Evolutionary conservation across 2,797 vertebrate species (phyloP).

Genomic region (Scolopax bukidnonensis): DNA sequence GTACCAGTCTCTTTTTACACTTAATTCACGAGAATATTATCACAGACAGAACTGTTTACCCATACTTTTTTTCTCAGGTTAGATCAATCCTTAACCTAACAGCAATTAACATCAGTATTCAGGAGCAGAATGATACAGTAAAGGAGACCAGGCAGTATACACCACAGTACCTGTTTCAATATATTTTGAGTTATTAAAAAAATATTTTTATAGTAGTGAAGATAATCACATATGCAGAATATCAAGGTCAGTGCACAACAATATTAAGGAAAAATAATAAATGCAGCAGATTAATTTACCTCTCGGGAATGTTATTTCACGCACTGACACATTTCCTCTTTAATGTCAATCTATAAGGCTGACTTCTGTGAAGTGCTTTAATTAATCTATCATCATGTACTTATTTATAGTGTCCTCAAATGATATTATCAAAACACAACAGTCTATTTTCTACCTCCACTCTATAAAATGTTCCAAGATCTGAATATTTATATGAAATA

Average conservation of each 20-base stretch:
- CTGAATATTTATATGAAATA: neutral
- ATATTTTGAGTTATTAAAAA: constrained; percentile 16
- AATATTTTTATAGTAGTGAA: constrained; percentile 12
- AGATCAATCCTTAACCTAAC: neutral
- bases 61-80: neutral
- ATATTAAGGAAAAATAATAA: constrained; percentile 13
- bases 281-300: neutral
- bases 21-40: neutral
- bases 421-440: neutral
- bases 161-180: neutral
- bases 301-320: constrained; percentile 23
- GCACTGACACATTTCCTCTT: constrained; percentile 12
- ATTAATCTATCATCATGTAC: neutral
- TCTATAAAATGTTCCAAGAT: neutral
- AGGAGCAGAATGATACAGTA: neutral
- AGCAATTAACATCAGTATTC: neutral
- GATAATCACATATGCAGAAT: neutral
- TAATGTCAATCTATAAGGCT: neutral
- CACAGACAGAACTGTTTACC: neutral
- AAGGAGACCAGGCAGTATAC: neutral
- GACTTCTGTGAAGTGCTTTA: constrained; percentile 33
- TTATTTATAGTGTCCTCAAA: neutral
- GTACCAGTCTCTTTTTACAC: neutral
- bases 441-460: neutral
- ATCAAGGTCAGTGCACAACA: neutral